Base-by-base conservation (phyloP, 2,797 vertebrate species). In the Karalla daura region DNA sequence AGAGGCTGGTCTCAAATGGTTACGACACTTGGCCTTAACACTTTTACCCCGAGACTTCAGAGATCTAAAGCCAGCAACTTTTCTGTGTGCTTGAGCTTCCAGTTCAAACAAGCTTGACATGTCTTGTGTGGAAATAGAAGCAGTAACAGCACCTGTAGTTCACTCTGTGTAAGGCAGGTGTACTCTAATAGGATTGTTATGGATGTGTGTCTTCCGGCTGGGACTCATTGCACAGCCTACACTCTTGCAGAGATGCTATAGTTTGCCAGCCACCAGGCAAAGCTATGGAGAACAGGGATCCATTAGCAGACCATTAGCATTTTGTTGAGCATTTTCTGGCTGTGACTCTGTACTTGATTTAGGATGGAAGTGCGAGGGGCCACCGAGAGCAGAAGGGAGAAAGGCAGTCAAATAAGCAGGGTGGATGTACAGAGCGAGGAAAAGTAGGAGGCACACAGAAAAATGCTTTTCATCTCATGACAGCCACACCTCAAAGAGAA, bases 241-340 rank as follows among this genome's bases (percentile, higher is more conserved):
- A 73, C 52, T 60, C 44, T 44, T 47, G 27, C 70, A 52, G 24
- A 56, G 52, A 63, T 44, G 53, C 40, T 53, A 53, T 64, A 66
- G 56, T 78, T 80, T 80, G 50, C 61, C 70, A 72, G 64, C 50
- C 49, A 47, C 36, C 50, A 69, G 66, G 58, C 45, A 40, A 70
- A 40, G 63, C 74, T 65, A 74, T 63, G 56, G 54, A 52, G 77
- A 76, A 60, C 35, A 66, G 21, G 50, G 71, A 78, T 80, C 77
- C 83, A 89, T 89, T 88, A 87, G 74, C 49, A 59, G 61, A 47
- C 71, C 76, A 85, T 88, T 83, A 83, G 74, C 75, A 82, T 87
- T 87, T 86, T 78, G 80, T 86, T 86, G 76, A 88, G 81, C 74
- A 81, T 67, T 78, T 73, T 47, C 70, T 70, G 60, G 54, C 80